Base-by-base conservation (phyloP, 2,113 vertebrate genomes). In the Ctenomys sociabilis region DNA sequence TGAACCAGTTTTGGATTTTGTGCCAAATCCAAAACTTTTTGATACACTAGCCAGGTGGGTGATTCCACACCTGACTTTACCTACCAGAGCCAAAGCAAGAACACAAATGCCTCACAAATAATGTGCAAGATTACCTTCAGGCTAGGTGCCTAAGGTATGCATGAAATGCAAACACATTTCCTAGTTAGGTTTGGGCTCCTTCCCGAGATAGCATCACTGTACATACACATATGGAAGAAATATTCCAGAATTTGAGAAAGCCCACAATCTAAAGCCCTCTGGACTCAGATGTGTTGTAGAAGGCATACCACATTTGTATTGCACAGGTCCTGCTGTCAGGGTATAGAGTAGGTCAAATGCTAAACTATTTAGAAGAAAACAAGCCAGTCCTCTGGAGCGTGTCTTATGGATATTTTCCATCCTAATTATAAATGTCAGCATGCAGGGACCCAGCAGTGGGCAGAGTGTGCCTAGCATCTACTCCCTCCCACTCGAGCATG, bases 351-450 rank as follows among this genome's bases (percentile, higher is more conserved):
- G 90, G 77, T 94, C 85, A 81, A 49, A 24, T 52, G 70, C 63
- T 64, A 37, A 91, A 22, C 81, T 78, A 61, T 96, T 93, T 83
- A 75, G 91, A 93, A 80, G 89, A 86, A 97, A 95, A 87, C 61
- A 88, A 88, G 45, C 85, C 64, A 68, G 91, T 10, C 61, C 73
- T 97, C 87, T 24, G 12, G 89, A 84, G 90, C 66, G 19, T 1
- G 13, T 24, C 80, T 85, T 37, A 0, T 94, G 93, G 93, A 54
- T 83, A 30, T 88, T 97, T 97, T 94, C 94, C 95, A 68, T 94
- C 66, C 72, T 80, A 66, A 85, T 88, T 61, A 94, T 73, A 97
- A 97, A 97, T 97, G 97, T 96, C 97, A 96, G 97, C 95, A 89
- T 6, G 72, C 91, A 95, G 90, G 82, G 72, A 11, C 85, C 61